Conservation (phyloP, 2,888 invertebrate genomes). For the Drosophila sordidapex region DNA sequence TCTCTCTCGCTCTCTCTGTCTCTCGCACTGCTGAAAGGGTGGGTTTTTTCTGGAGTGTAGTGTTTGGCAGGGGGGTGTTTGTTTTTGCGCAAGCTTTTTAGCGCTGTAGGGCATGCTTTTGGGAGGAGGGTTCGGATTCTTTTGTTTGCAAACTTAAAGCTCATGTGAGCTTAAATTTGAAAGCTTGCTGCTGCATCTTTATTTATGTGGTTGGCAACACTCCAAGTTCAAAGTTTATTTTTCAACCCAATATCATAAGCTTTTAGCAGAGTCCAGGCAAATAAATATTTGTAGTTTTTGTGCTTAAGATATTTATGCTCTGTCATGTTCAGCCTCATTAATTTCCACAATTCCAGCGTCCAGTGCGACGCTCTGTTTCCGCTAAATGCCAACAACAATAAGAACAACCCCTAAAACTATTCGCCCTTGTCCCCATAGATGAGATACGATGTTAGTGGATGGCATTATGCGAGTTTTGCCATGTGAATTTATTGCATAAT, state of each 20-base stretch:
- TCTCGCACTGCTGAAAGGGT: constrained; percentile 41
- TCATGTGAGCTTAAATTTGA: constrained; percentile 1
- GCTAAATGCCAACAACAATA: constrained; percentile 18
- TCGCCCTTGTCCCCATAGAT: constrained; percentile 36
- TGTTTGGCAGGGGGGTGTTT: constrained; percentile 40
- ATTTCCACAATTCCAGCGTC: constrained; percentile 40
- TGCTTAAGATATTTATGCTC: constrained; percentile 21
- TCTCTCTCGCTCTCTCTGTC: not conserved
- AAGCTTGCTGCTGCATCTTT: constrained; percentile 19
- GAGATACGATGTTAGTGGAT: constrained; percentile 44
- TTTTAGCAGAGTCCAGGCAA: constrained; percentile 9
- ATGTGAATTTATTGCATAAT: constrained; percentile 82
- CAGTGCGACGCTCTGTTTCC: constrained; percentile 67
- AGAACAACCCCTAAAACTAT: constrained; percentile 30
- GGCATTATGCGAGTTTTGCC: constrained; percentile 61
- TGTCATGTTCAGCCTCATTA: constrained; percentile 73
- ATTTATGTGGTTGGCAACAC: constrained; percentile 44
- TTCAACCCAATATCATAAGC: constrained; percentile 28
- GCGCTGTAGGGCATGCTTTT: constrained; percentile 32
- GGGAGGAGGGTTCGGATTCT: not conserved
- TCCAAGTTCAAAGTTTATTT: constrained; percentile 11
- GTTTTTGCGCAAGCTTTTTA: constrained; percentile 47
- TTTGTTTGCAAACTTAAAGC: constrained; percentile 27
- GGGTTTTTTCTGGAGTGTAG: constrained; percentile 44
- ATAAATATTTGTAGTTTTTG: constrained; percentile 7